Conservation (phyloP, 2,113 vertebrate species). For the Theropithecus gelada region DNA sequence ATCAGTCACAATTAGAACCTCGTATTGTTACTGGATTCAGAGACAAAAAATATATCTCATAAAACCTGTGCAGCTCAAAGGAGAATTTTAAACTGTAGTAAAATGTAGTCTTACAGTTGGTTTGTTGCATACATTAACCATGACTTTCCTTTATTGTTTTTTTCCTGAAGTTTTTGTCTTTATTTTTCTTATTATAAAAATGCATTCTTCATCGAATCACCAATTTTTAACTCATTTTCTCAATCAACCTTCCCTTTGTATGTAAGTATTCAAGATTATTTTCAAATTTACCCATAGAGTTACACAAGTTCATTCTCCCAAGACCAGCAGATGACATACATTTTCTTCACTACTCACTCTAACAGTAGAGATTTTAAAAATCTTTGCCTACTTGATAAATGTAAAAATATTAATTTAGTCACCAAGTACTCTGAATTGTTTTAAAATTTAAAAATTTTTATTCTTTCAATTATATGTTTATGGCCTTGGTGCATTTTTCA, state of each 20-base stretch:
- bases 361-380: background rate
- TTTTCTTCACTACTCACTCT: background rate
- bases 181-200: constrained; percentile 44
- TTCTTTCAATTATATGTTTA: background rate
- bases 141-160: background rate
- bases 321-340: background rate
- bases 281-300: background rate
- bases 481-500: background rate
- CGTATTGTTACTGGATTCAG: constrained; percentile 43
- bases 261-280: constrained; percentile 10
- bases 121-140: constrained; percentile 2
- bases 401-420: constrained; percentile 24
- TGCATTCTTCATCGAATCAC: background rate
- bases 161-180: background rate
- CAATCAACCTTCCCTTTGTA: background rate
- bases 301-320: background rate
- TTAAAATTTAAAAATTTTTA: background rate
- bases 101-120: background rate
- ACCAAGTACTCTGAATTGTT: background rate
- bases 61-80: constrained; percentile 46
- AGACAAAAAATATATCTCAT: constrained; percentile 28
- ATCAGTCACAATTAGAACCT: constrained; percentile 68
- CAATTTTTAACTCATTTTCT: constrained; percentile 33
- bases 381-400: background rate
- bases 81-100: constrained; percentile 40